These are phyloP conservation scores for Calcarius ornatus DNA, from an alignment of 2,113 vertebrate species.

Conservation along the genomic window DNA sequence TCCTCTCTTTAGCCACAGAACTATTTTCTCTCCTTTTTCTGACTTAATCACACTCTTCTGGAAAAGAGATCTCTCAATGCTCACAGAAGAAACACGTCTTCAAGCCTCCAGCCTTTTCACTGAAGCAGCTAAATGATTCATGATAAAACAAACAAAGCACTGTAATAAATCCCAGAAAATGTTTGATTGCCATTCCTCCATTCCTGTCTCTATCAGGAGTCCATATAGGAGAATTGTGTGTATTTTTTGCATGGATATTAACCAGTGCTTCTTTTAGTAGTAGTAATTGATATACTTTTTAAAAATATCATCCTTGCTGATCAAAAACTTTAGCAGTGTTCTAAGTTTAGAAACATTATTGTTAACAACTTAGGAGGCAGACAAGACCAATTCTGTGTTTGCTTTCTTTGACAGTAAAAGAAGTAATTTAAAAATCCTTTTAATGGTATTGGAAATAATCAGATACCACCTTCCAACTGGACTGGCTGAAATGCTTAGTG, in stretches of 20 bases:
- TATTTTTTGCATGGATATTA: background rate
- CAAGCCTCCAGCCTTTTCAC: background rate
- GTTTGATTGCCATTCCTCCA: background rate
- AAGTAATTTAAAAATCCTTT: background rate
- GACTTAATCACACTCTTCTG: background rate
- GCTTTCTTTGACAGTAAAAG: background rate
- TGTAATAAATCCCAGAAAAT: background rate
- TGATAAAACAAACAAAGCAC: background rate
- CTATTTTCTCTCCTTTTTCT: background rate
- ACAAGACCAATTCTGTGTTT: background rate
- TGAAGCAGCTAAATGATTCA: background rate
- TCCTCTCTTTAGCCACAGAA: background rate
- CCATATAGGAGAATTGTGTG: background rate
- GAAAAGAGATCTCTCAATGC: background rate
- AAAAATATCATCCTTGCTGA: background rate
- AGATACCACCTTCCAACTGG: background rate
- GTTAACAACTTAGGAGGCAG: background rate
- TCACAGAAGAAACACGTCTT: background rate
- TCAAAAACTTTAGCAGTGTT: background rate
- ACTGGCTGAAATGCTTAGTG: background rate
- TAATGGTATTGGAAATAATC: slow-evolving; percentile 3
- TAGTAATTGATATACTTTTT: background rate
- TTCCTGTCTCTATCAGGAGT: background rate
- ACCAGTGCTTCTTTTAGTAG: fast-evolving
- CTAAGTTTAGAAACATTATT: background rate